Evolutionary conservation across 2,113 vertebrate species (phyloP), one percentile per base, ranked within the genome.

Genomic region (Poeciliopsis retropinna): DNA sequence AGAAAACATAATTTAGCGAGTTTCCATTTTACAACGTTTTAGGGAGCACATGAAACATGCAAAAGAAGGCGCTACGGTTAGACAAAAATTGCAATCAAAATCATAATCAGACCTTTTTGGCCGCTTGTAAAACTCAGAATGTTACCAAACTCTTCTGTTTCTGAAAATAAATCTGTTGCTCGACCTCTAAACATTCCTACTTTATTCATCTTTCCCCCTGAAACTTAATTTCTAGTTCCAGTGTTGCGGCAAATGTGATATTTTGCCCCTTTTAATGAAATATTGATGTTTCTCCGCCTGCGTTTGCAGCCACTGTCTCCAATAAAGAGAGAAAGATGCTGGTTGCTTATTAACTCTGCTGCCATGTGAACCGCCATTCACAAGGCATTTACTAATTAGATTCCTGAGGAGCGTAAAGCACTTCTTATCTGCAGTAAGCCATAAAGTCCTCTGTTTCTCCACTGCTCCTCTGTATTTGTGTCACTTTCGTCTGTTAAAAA

Each of bases 301-400:
- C 44, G 81, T 73, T 85, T 87, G 66, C 88, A 94, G 92, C 82
- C 62, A 14, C 75, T 60, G n/a, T 70, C 37, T 67, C 88, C 60
- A 89, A 86, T 73, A 88, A 91, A 62, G 70, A 90, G 67, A 84
- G 86, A 91, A 81, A 90, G 90, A 57, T 10, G 51, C 77, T 29
- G 78, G 37, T 57, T 68, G 60, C 76, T 72, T 75, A 78, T 80
- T 77, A 67, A 78, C 64, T 65, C 25, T 6, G 60, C 72, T 74
- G 62, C 22, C 13, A 64, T 60, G 69, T 80, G 66, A 80, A 31
- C 73, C 78, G 5, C 65, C 64, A 62, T 78, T 84, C 64, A 78
- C 34, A 79, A 76, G 77, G 29, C 67, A 78, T 72, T 70, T 75
- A 28, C 63, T 84, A 82, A 89, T 87, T 85, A 79, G 47, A 82